Conservation (phyloP, 2,113 vertebrate species). For the Carlito syrichta region DNA sequence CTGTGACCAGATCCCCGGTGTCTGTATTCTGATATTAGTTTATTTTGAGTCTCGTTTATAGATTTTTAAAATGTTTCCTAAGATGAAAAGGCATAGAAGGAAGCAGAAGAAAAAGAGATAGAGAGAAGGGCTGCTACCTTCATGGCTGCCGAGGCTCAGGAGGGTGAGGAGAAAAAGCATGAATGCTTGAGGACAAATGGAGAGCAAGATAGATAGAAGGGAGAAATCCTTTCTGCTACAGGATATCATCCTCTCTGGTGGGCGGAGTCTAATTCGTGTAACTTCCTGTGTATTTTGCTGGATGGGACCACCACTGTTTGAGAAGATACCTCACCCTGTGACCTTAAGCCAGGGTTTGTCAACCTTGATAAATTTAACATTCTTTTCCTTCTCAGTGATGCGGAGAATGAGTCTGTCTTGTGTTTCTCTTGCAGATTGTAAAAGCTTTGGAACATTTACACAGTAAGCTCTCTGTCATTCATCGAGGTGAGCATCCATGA, state of each 20-base stretch:
- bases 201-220: neutral
- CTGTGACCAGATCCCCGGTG: neutral
- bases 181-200: neutral
- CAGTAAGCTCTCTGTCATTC: constrained; percentile 97
- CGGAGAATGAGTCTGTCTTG: constrained; percentile 4
- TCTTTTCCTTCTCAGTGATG: neutral
- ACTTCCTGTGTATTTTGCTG: neutral
- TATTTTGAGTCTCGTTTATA: neutral
- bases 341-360: neutral
- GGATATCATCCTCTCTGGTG: neutral
- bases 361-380: neutral
- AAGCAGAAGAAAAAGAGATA: neutral
- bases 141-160: neutral
- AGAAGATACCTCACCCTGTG: neutral
- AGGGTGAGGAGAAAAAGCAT: neutral
- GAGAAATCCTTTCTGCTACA: neutral
- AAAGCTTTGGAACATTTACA: constrained; percentile 98
- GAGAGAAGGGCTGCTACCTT: neutral
- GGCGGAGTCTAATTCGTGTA: neutral
- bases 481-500: constrained; percentile 88
- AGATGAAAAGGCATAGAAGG: neutral
- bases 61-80: neutral
- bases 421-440: constrained; percentile 89
- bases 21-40: neutral
- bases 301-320: neutral